Evolutionary conservation across 2,888 invertebrate species (phyloP).

Genomic region (Muschampia plurimacula): DNA sequence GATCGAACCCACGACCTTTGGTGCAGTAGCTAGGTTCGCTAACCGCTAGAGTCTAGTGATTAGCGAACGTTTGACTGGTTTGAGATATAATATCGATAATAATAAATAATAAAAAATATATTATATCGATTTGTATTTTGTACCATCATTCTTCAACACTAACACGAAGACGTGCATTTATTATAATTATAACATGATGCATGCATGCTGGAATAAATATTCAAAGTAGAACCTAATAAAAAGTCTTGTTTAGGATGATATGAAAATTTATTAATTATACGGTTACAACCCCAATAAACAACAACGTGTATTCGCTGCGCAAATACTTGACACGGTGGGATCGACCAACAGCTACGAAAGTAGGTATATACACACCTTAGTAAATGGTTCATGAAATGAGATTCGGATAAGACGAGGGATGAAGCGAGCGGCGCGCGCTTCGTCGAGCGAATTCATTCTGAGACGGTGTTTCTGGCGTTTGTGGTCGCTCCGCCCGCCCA

Average conservation of each 20-base stretch:
- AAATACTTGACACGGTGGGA: conserved; percentile 37
- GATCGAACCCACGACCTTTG: no score
- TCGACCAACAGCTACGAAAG: conserved; percentile 19
- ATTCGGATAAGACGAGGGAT: conserved; percentile 55
- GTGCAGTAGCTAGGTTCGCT: no score
- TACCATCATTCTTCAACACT: no score
- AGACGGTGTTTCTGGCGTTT: conserved; percentile 45
- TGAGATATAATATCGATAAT: no score
- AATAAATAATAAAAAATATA: no score
- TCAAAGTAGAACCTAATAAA: not conserved
- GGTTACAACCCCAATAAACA: not conserved
- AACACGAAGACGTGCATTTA: no score
- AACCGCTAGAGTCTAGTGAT: no score
- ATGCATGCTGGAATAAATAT: no score
- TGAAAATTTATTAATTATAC: conserved; percentile 13
- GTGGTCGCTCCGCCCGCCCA: conserved; percentile 73
- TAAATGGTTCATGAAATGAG: conserved; percentile 37
- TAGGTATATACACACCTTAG: conserved; percentile 16
- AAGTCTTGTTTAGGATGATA: not conserved
- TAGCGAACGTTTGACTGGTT: no score
- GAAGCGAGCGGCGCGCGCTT: conserved; percentile 66
- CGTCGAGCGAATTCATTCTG: conserved; percentile 46
- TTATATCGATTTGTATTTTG: no score
- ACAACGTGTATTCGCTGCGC: conserved; percentile 18
- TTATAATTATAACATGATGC: no score